Evolutionary conservation across 2,888 invertebrate species (phyloP).

Genomic region (Aradus depressus): DNA sequence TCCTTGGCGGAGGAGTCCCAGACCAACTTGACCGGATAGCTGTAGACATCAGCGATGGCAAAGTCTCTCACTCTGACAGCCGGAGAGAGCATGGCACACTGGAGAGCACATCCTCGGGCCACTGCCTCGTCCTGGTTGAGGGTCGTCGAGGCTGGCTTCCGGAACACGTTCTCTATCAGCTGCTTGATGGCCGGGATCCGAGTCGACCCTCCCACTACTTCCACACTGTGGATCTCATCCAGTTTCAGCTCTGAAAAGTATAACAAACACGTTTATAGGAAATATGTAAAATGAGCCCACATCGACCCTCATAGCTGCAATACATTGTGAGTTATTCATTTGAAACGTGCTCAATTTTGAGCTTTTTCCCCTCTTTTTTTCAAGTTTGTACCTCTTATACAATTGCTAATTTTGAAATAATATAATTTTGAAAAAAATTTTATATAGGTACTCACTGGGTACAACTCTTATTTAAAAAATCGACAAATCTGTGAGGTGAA

Average conservation of each 20-base stretch:
- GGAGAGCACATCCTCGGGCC: slow-evolving; percentile 83
- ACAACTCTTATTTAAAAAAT: no score
- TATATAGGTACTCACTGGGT: no score
- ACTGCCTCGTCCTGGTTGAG: slow-evolving; percentile 98
- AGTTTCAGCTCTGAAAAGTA: slow-evolving; percentile 58
- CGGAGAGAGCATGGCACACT: slow-evolving; percentile 95
- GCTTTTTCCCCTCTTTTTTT: no score
- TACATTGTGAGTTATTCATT: no score
- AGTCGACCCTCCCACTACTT: slow-evolving; percentile 91
- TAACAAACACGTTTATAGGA: no score
- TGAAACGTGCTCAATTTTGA: no score
- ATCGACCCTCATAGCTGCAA: no score
- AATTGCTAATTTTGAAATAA: no score
- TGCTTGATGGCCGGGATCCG: slow-evolving; percentile 88
- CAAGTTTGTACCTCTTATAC: no score
- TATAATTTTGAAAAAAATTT: no score
- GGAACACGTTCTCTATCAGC: slow-evolving; percentile 76
- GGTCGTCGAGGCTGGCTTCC: slow-evolving; percentile 81
- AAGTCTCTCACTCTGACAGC: slow-evolving; percentile 96
- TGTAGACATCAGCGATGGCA: slow-evolving; percentile 82
- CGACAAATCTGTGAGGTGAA: no score
- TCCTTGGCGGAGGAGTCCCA: slow-evolving; percentile 62
- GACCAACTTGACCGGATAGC: slow-evolving; percentile 71
- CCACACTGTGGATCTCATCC: slow-evolving; percentile 87
- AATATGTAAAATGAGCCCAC: no score